Evolutionary conservation across 2,888 invertebrate species (phyloP), one percentile per base, ranked within the genome.

Genomic region (Laothoe populi): DNA sequence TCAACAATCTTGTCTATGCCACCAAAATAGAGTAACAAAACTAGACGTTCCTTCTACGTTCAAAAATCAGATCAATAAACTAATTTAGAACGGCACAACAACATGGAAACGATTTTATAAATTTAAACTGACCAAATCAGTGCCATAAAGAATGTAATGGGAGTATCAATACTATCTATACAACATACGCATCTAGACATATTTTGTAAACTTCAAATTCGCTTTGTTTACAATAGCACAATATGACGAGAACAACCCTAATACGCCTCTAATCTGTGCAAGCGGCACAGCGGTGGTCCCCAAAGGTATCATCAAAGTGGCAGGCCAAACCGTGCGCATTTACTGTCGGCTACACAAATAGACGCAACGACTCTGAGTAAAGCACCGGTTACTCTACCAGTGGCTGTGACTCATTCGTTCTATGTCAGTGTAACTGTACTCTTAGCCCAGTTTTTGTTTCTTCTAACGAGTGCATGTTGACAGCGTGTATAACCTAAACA

Each of bases 231-330:
- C 26, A 26, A 31, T 31, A 31, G 31, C 31, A 2, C 5, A 31
- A 42, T 5, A 23, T 23, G 8, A 13, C 4, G 60, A 44, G 5
- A 16, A n/a, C 77, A 84, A 46, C 81, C 83, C 81, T 83, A 69
- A 66, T 72, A 70, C 66, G 65, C 67, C 61, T 74, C 77, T 77
- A 78, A 80, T 81, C 78, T 75, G 70, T 68, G 69, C 74, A 72
- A 72, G 73, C 76, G 73, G 74, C 65, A 66, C 63, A 70, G 67
- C 71, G 76, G 77, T 74, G 75, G 76, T 75, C 77, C 77, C 75
- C 77, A 76, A 81, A 80, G 77, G 76, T 81, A 84, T 81, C 79
- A 84, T 80, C 82, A 82, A 73, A 79, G 49, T 60, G 53, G 57
- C 57, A 23, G 35, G 26, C 60, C 53, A 63, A 63, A 53, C 62